These are phyloP conservation scores for Heteromurus nitidus DNA, from an alignment of 2,888 invertebrate species.

Conservation along the genomic window DNA sequence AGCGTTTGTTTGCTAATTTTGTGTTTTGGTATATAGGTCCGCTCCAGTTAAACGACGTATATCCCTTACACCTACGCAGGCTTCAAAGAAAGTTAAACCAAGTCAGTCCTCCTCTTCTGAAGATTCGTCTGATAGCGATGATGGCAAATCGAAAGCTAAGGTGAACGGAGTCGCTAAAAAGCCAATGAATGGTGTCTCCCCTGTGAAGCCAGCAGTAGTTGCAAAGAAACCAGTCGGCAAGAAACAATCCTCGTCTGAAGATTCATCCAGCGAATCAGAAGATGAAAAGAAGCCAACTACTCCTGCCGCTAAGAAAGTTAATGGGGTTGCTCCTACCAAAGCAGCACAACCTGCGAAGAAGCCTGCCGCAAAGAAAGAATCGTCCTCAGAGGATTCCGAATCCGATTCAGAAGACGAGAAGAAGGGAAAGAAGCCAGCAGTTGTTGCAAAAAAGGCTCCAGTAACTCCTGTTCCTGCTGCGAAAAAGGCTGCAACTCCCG, in stretches of 20 bases:
- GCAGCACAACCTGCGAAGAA: conserved; percentile 10
- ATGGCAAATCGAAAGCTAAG: conserved; percentile 19
- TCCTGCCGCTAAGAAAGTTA: conserved; percentile 67
- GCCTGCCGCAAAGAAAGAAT: conserved; percentile 31
- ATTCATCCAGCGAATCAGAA: conserved; percentile 29
- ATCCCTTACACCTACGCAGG: conserved; percentile 57
- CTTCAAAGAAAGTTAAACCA: conserved; percentile 58
- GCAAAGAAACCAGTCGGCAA: conserved; percentile 25
- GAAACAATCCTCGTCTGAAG: conserved; percentile 47
- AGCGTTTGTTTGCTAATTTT: background rate
- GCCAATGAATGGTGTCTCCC: background rate
- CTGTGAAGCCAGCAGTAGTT: background rate
- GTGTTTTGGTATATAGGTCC: too few relatives aligned
- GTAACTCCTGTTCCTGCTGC: conserved; percentile 32
- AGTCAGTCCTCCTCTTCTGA: conserved; percentile 37
- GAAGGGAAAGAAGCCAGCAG: conserved; percentile 70
- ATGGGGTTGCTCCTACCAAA: conserved; percentile 60
- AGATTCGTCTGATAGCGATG: conserved; percentile 36
- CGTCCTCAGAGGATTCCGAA: conserved; percentile 41
- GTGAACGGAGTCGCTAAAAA: conserved; percentile 18
- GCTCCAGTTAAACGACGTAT: conserved; percentile 71
- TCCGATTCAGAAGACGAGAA: conserved; percentile 44
- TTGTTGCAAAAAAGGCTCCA: conserved; percentile 23
- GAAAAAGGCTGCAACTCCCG: conserved; percentile 2
- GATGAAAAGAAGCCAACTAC: conserved; percentile 59